A percentile compares a stretch with the other conserved stretches of the same genome.
phyloP scores from a whole-genome alignment of 1,140 invertebrate species.

The Bombyx mandarina region DNA sequence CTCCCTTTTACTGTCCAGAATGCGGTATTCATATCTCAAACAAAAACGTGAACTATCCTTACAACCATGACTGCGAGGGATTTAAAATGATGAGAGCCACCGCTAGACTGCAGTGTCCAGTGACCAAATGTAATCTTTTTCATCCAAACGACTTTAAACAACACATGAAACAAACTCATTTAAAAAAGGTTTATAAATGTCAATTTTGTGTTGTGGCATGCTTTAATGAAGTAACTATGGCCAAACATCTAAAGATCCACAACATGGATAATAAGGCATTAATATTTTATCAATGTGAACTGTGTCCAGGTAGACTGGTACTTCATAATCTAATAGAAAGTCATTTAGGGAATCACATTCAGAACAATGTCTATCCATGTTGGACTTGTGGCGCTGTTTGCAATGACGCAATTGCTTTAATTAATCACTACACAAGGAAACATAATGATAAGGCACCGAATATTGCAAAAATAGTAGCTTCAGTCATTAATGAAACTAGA shows the following conservation, averaged over 20 bases:
- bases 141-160: slow-evolving; percentile 52
- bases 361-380: slow-evolving; percentile 38
- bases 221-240: slow-evolving; percentile 37
- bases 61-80: slow-evolving; percentile 64
- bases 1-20: slow-evolving; percentile 69
- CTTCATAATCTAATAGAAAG: slow-evolving; percentile 31
- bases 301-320: slow-evolving; percentile 45
- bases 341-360: slow-evolving; percentile 40
- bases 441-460: slow-evolving; percentile 19
- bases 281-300: slow-evolving; percentile 46
- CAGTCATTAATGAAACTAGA: slow-evolving; percentile 13
- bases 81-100: slow-evolving; percentile 67
- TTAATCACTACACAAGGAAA: slow-evolving; percentile 37
- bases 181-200: slow-evolving; percentile 60
- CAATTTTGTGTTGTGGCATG: slow-evolving; percentile 45
- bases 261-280: slow-evolving; percentile 16
- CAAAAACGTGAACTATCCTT: slow-evolving; percentile 37
- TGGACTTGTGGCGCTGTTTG: slow-evolving; percentile 38
- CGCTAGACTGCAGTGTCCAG: slow-evolving; percentile 52
- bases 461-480: slow-evolving; percentile 13
- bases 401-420: slow-evolving; percentile 25
- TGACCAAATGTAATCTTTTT: slow-evolving; percentile 47
- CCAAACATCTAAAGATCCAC: slow-evolving; percentile 33
- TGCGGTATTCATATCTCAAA: slow-evolving; percentile 58
- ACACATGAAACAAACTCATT: slow-evolving; percentile 59